Percentiles rank a stretch among this genome's conserved stretches.
These are phyloP conservation scores for Tupaia tana DNA, from an alignment of 2,113 vertebrate species.

Conservation along the genomic window DNA sequence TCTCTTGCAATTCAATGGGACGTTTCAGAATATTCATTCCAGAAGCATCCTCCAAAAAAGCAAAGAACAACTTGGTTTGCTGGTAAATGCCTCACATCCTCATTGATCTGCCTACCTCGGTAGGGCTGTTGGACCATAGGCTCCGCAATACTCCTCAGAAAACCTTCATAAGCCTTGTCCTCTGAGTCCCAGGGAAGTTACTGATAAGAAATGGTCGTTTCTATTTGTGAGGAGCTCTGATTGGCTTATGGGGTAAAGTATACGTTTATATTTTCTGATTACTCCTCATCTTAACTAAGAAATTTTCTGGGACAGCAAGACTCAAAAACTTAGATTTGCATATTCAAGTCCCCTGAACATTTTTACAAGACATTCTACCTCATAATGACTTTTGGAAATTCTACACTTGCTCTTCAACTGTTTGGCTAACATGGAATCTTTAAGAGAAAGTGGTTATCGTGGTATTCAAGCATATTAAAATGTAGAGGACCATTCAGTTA, in stretches of 20 bases:
- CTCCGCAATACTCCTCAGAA: not conserved
- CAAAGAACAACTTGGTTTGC: not conserved
- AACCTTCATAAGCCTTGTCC: not conserved
- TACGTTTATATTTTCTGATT: not conserved
- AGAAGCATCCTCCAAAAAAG: not conserved
- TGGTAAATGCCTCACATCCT: not conserved
- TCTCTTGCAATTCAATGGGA: rapidly evolving
- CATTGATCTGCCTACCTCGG: not conserved
- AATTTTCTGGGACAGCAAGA: not conserved
- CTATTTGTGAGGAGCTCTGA: not conserved
- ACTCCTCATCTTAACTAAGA: not conserved
- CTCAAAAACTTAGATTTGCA: not conserved
- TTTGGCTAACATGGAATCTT: not conserved
- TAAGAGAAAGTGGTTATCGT: not conserved
- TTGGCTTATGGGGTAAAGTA: not conserved
- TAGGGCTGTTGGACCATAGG: no score
- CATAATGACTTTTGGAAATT: not conserved
- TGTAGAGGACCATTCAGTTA: not conserved
- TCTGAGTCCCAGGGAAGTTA: not conserved
- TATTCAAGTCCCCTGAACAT: not conserved
- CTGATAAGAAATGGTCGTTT: not conserved
- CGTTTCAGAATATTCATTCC: not conserved
- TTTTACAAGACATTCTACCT: not conserved
- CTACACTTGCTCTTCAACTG: not conserved
- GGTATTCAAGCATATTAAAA: not conserved